Conservation (phyloP, 1,140 invertebrate genomes). For the Brachionus manjavacas region DNA sequence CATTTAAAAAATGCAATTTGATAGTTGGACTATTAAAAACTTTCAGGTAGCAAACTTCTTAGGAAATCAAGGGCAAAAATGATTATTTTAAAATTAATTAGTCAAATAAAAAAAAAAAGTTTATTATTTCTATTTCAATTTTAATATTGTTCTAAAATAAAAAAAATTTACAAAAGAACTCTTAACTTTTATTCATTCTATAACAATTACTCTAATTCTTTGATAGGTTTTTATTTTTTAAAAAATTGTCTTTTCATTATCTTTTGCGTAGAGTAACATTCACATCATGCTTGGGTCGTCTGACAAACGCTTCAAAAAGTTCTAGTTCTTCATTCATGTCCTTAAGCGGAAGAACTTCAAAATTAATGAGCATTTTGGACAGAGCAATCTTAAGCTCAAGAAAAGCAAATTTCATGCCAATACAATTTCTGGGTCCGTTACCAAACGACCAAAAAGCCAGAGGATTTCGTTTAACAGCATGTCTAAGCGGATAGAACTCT, state of each 20-base stretch:
- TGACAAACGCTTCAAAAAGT: slow-evolving; percentile 34
- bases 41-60: too few species aligned
- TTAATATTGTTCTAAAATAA: not conserved
- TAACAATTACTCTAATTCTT: not conserved
- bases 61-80: too few species aligned
- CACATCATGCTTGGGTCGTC: slow-evolving; percentile 41
- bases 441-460: slow-evolving; percentile 53
- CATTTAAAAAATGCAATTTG: too few species aligned
- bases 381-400: slow-evolving; percentile 51
- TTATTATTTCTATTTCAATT: not conserved
- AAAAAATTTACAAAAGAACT: not conserved
- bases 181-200: not conserved
- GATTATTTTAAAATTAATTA: too few species aligned
- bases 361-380: slow-evolving; percentile 1
- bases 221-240: not conserved
- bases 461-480: slow-evolving; percentile 46
- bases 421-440: slow-evolving; percentile 54
- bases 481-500: slow-evolving; percentile 51
- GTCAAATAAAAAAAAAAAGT: too few species aligned
- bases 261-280: not conserved
- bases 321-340: slow-evolving; percentile 43
- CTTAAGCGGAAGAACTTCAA: slow-evolving; percentile 45
- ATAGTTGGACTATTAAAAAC: too few species aligned
- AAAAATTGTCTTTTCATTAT: not conserved
- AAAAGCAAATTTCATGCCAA: slow-evolving; percentile 54